phyloP scores from a whole-genome alignment of 2,888 invertebrate species.

The Acrocyrtus sp. region DNA sequence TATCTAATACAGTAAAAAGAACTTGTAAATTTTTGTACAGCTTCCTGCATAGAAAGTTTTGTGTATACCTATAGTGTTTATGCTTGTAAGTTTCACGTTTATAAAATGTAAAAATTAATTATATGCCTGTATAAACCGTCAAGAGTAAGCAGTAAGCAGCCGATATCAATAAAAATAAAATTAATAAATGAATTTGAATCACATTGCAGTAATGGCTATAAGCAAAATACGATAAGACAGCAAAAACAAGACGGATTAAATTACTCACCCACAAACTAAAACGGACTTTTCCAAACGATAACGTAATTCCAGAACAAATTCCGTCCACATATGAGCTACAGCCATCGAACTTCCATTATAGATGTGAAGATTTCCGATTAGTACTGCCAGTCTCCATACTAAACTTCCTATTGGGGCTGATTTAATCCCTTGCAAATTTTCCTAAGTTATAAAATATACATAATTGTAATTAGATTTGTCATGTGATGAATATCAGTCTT shows the following conservation, averaged over 20 bases:
- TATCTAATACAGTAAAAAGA: too few relatives aligned
- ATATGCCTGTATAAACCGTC: too few relatives aligned
- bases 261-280: slow-evolving; percentile 84
- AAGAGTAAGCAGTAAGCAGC: too few relatives aligned
- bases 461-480: slow-evolving; percentile 4
- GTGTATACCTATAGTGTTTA: too few relatives aligned
- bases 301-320: slow-evolving; percentile 89
- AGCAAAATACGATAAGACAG: too few relatives aligned
- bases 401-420: slow-evolving; percentile 83
- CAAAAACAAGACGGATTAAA: too few relatives aligned
- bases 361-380: slow-evolving; percentile 78
- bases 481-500: background rate
- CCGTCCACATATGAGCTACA: slow-evolving; percentile 92
- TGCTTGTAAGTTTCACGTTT: too few relatives aligned
- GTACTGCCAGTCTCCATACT: slow-evolving; percentile 82
- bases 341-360: slow-evolving; percentile 79
- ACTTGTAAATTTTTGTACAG: too few relatives aligned
- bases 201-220: too few relatives aligned
- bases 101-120: too few relatives aligned
- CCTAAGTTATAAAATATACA: slow-evolving; percentile 67
- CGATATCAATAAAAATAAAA: too few relatives aligned
- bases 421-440: slow-evolving; percentile 74
- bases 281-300: slow-evolving; percentile 87
- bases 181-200: slow-evolving; percentile 9
- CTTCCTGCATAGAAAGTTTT: too few relatives aligned